Conservation (phyloP, 2,113 vertebrate genomes). For the Sylvietta virens region DNA sequence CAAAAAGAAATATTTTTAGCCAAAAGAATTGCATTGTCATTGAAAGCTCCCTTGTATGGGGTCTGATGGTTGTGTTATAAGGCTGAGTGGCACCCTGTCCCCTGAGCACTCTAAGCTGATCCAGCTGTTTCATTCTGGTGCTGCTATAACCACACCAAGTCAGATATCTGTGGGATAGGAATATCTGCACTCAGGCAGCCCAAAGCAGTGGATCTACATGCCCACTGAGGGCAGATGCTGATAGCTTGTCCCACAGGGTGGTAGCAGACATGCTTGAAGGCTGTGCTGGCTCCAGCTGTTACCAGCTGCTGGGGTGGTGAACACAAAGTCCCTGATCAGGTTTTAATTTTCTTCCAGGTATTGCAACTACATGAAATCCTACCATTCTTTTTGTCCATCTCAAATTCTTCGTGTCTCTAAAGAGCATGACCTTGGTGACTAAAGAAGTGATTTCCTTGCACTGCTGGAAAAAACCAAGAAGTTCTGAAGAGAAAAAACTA, state of each 20-base stretch:
- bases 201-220: neutral
- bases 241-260: neutral
- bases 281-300: neutral
- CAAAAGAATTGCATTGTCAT: neutral
- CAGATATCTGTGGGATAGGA: neutral
- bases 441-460: fast-evolving
- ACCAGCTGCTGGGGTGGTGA: neutral
- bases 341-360: neutral
- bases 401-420: neutral
- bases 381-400: neutral
- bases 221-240: neutral
- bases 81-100: neutral
- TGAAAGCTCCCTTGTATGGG: neutral
- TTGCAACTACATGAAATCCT: neutral
- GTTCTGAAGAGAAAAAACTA: neutral
- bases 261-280: fast-evolving
- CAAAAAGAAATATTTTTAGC: neutral
- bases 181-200: neutral
- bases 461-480: neutral
- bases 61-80: neutral
- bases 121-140: neutral
- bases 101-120: neutral
- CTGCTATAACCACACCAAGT: neutral
- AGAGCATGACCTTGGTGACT: neutral
- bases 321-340: neutral